phyloP scores from a whole-genome alignment of 1,140 invertebrate genomes.

The Drosophila orosa region DNA sequence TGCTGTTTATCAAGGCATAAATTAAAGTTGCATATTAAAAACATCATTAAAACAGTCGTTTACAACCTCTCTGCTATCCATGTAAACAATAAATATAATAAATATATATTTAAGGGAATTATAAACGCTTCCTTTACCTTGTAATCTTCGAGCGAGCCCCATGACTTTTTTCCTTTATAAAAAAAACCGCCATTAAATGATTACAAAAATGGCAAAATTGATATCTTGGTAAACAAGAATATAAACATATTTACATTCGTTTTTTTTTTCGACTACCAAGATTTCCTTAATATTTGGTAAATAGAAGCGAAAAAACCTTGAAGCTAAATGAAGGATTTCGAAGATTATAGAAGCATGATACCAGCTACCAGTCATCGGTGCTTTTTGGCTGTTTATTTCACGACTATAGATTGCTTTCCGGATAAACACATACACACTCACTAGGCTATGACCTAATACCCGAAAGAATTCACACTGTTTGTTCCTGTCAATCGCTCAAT shows the following conservation, averaged over 20 bases:
- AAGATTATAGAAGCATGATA: constrained; percentile 7
- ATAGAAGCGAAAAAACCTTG: constrained; percentile 8
- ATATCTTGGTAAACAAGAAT: not conserved
- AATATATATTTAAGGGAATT: not conserved
- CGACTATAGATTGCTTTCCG: constrained; percentile 23
- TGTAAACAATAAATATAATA: not conserved
- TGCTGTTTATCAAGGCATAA: not conserved
- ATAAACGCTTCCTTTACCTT: not conserved
- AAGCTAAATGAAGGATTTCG: constrained; percentile 9
- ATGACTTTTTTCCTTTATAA: not conserved
- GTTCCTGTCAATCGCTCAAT: constrained; percentile 7
- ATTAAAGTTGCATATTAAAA: not conserved
- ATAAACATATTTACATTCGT: not conserved
- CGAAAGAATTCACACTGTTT: constrained; percentile 17
- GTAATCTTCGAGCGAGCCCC: not conserved
- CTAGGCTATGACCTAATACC: constrained; percentile 11
- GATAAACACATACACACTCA: constrained; percentile 16
- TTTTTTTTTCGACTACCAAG: not conserved
- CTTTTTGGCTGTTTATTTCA: constrained; percentile 4
- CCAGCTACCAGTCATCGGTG: not conserved
- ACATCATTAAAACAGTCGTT: not conserved
- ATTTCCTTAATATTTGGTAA: not conserved
- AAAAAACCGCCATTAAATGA: not conserved
- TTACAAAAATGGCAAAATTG: not conserved
- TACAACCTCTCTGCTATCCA: not conserved